Conservation (phyloP, 2,113 vertebrate species). For the Ammodramus savannarum region DNA sequence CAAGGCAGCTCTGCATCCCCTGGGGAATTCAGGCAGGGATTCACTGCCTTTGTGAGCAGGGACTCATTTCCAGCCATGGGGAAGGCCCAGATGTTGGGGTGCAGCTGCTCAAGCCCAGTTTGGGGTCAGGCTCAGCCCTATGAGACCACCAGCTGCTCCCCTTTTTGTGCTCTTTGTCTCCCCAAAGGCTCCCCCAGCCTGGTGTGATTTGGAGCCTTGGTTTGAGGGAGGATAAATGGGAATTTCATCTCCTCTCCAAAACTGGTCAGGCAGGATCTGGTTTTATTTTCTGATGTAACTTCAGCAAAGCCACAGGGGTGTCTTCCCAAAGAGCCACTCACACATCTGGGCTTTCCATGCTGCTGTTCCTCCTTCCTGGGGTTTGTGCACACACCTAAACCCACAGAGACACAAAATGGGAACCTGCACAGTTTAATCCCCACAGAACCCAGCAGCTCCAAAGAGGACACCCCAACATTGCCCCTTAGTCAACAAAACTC, state of each 20-base stretch:
- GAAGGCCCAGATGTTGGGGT: slow-evolving; percentile 12
- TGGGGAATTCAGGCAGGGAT: background rate
- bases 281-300: background rate
- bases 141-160: slow-evolving; percentile 20
- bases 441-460: fast-evolving
- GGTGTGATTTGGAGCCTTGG: background rate
- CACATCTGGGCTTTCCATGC: background rate
- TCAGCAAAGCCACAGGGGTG: background rate
- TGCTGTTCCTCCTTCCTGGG: background rate
- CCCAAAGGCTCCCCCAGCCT: background rate
- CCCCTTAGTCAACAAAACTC: background rate
- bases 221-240: background rate
- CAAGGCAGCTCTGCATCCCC: background rate
- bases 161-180: background rate
- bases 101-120: background rate
- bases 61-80: background rate
- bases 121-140: background rate
- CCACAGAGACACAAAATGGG: background rate
- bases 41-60: background rate
- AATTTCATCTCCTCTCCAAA: background rate
- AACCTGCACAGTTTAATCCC: background rate
- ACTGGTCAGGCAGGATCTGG: slow-evolving; percentile 35
- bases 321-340: background rate
- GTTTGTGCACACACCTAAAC: background rate
- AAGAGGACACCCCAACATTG: background rate